These are phyloP conservation scores for Hylaea fasciaria DNA, from an alignment of 2,888 invertebrate genomes.

Conservation along the genomic window DNA sequence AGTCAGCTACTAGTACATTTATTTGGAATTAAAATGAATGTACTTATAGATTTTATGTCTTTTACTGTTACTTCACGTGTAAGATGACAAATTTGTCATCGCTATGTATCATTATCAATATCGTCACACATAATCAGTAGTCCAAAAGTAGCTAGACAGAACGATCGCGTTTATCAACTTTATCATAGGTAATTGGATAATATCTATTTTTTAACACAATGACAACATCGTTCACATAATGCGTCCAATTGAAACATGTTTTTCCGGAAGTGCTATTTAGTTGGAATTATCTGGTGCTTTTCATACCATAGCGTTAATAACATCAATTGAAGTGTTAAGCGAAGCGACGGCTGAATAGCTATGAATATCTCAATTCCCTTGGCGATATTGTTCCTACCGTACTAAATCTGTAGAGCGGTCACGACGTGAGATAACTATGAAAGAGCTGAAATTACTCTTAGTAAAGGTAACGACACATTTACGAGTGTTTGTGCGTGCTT, in stretches of 20 bases:
- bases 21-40: too few relatives aligned
- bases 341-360: conserved; percentile 38
- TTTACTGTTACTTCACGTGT: too few relatives aligned
- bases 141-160: too few relatives aligned
- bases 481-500: conserved; percentile 72
- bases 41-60: too few relatives aligned
- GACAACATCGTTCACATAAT: conserved; percentile 18
- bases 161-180: too few relatives aligned
- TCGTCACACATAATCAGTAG: too few relatives aligned
- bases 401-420: conserved; percentile 44
- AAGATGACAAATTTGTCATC: too few relatives aligned
- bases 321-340: conserved; percentile 24
- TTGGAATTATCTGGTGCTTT: conserved; percentile 20
- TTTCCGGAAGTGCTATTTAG: conserved; percentile 31
- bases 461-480: conserved; percentile 60
- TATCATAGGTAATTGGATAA: neutral
- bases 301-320: conserved; percentile 16
- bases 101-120: too few relatives aligned
- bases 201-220: neutral
- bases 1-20: too few relatives aligned
- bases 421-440: conserved; percentile 59
- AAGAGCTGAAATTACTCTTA: conserved; percentile 44
- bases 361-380: conserved; percentile 41
- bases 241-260: conserved; percentile 16
- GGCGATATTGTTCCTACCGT: conserved; percentile 41